Percentiles rank a stretch among this genome's conserved stretches.
Conservation (phyloP, 2,113 vertebrate genomes). For the Oenanthe melanoleuca region DNA sequence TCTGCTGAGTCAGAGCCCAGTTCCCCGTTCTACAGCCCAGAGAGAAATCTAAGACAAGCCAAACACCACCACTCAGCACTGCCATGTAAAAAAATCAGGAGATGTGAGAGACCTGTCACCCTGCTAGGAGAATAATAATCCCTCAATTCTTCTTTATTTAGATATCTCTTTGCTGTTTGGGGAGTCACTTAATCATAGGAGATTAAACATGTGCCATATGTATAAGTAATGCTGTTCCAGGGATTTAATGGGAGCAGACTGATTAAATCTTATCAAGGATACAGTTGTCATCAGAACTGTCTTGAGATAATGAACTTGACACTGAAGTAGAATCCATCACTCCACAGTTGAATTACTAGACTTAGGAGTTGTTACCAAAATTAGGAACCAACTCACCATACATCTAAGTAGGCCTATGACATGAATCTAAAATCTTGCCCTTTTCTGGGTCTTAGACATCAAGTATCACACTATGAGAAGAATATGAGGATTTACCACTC, state of each 20-base stretch:
- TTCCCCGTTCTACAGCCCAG: neutral
- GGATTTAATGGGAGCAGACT: neutral
- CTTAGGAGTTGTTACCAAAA: neutral
- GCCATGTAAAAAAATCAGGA: neutral
- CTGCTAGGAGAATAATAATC: neutral
- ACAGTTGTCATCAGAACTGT: neutral
- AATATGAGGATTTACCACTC: neutral
- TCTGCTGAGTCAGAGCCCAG: neutral
- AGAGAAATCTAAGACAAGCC: neutral
- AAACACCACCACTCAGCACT: neutral
- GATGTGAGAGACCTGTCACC: neutral
- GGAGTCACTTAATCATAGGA: neutral
- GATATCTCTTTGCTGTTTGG: neutral
- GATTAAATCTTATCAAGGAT: neutral
- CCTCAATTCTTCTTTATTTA: neutral
- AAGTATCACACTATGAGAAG: neutral
- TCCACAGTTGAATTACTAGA: neutral
- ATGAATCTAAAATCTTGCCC: neutral
- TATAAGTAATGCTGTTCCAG: neutral
- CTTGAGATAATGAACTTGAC: neutral
- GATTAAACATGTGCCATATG: neutral
- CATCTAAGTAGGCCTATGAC: fast-evolving
- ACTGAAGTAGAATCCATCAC: neutral
- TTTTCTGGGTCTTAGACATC: neutral
- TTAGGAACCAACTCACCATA: neutral